Evolutionary conservation across 2,113 vertebrate species (phyloP).

Genomic region (Eonycteris spelaea): DNA sequence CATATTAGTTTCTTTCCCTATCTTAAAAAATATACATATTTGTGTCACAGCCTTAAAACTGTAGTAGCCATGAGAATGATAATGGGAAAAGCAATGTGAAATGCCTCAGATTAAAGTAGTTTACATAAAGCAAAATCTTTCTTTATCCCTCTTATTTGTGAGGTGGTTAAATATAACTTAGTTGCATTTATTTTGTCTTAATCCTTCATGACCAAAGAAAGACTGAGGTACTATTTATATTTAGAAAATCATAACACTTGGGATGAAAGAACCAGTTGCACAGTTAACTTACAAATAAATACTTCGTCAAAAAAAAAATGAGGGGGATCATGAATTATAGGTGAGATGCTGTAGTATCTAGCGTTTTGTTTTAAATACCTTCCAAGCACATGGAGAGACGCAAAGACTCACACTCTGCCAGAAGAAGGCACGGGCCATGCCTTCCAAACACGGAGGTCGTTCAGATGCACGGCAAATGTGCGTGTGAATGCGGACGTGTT

Average conservation of each 20-base stretch:
- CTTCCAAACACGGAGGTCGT: neutral
- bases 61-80: conserved; percentile 67
- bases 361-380: neutral
- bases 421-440: neutral
- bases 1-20: conserved; percentile 79
- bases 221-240: conserved; percentile 82
- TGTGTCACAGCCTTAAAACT: conserved; percentile 84
- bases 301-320: conserved; percentile 63
- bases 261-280: conserved; percentile 77
- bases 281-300: conserved; percentile 81
- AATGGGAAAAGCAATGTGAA: conserved; percentile 80
- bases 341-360: neutral
- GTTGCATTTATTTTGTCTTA: conserved; percentile 84
- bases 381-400: neutral
- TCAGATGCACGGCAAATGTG: neutral
- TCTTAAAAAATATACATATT: conserved; percentile 82
- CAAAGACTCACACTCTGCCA: neutral
- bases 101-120: conserved; percentile 79
- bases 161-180: conserved; percentile 82
- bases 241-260: conserved; percentile 81
- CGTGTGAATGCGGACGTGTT: accelerated
- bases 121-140: conserved; percentile 80
- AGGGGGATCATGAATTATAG: neutral
- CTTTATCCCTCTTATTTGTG: conserved; percentile 81
- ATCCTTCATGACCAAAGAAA: conserved; percentile 81